Evolutionary conservation across 2,888 invertebrate genomes (phyloP).

Genomic region (Apotomis capreana): DNA sequence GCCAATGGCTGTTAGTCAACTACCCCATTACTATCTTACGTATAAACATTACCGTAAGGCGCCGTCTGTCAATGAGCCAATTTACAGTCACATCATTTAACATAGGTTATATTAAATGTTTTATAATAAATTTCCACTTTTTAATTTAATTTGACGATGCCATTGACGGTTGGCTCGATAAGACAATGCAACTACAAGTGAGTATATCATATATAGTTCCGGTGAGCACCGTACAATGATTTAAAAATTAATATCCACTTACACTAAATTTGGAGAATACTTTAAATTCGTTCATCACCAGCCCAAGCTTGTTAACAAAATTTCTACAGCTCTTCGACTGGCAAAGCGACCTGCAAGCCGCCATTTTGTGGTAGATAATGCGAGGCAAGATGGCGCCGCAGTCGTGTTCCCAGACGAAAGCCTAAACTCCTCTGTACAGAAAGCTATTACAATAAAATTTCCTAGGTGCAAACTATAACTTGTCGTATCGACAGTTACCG

Average conservation of each 20-base stretch:
- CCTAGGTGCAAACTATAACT: constrained; percentile 34
- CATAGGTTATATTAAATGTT: too few relatives aligned
- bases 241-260: constrained; percentile 6
- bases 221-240: constrained; percentile 8
- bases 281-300: constrained; percentile 25
- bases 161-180: not conserved
- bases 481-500: constrained; percentile 18
- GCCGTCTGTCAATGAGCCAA: not conserved
- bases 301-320: constrained; percentile 6
- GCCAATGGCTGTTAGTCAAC: not conserved
- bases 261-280: constrained; percentile 15
- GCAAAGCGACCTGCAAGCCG: not conserved
- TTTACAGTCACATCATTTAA: too few relatives aligned
- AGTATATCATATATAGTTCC: not conserved
- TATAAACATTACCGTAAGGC: not conserved
- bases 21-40: not conserved
- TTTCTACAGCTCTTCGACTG: constrained; percentile 6
- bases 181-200: constrained; percentile 4
- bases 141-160: not conserved
- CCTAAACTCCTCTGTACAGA: constrained; percentile 8
- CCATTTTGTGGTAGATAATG: constrained; percentile 11
- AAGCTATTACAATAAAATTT: constrained; percentile 28
- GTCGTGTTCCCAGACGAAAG: constrained; percentile 8
- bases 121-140: not conserved
- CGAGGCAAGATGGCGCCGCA: constrained; percentile 8